Base-by-base conservation (phyloP, 2,113 vertebrate genomes). In the Scartelaos histophorus region DNA sequence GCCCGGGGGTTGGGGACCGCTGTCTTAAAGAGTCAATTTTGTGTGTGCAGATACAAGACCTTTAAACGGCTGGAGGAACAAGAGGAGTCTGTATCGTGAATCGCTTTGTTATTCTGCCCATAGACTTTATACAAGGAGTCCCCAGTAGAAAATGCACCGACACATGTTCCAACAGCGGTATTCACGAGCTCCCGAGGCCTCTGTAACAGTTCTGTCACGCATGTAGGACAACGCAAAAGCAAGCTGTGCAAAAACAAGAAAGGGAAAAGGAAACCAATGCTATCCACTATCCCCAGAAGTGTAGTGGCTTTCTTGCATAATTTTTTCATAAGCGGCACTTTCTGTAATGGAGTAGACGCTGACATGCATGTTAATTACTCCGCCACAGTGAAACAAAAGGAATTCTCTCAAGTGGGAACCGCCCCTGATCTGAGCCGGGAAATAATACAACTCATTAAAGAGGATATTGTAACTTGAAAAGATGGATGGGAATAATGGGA, bases 1-100 rank as follows among this genome's bases (percentile, higher is more conserved):
- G n/a, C n/a, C n/a, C n/a, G n/a, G n/a, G n/a, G n/a, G n/a, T n/a
- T n/a, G n/a, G n/a, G n/a, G n/a, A n/a, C n/a, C n/a, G n/a, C n/a
- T n/a, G n/a, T n/a, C n/a, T n/a, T n/a, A n/a, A 29, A 29, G 29
- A 29, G 4, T 29, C 29, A 29, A 4, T 29, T 29, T 4, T 2
- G 29, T 29, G 29, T n/a, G n/a, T n/a, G n/a, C n/a, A 4, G 4
- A 29, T 29, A 29, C 4, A 2, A 4, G 29, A 29, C 29, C 29
- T 29, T 95, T 94, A 91, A 93, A 94, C 94, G 91, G 91, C 13
- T 78, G 69, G 62, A 3, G 25, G 29, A 93, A 35, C 82, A 86
- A 25, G 83, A 85, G 83, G 84, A 95, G 95, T 95, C 94, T 94
- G 95, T 95, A 95, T 93, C 93, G 94, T 94, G 95, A 89, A 95